These are phyloP conservation scores for Campylomormyrus numenius DNA, from an alignment of 2,113 vertebrate species.

Conservation along the genomic window DNA sequence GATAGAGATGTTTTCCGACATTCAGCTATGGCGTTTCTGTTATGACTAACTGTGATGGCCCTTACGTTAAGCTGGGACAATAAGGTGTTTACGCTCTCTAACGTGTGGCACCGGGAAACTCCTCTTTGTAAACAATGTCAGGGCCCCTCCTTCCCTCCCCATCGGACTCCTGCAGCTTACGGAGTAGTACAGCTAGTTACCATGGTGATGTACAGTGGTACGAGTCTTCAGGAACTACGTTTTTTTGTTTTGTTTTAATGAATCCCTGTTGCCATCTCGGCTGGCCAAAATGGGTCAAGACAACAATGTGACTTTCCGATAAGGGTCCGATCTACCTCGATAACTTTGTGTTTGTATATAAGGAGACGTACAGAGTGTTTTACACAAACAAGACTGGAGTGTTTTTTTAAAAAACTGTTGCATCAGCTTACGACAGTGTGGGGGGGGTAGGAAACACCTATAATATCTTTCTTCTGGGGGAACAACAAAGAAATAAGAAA, in stretches of 20 bases:
- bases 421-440: not conserved
- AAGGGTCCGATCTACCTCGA: not conserved
- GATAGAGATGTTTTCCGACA: slow-evolving; percentile 42
- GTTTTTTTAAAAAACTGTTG: not conserved
- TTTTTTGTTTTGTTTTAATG: not conserved
- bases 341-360: not conserved
- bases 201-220: not conserved
- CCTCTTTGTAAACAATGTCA: not conserved
- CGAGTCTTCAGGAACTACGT: not conserved
- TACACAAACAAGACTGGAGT: not conserved
- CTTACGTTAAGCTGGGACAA: slow-evolving; percentile 37
- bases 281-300: not conserved
- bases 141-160: not conserved
- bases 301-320: not conserved
- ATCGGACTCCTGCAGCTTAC: not conserved
- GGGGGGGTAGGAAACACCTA: not conserved
- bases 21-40: slow-evolving; percentile 46
- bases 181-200: no score
- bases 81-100: slow-evolving; percentile 46
- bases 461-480: not conserved
- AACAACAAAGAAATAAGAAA: slow-evolving; percentile 23
- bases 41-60: slow-evolving; percentile 52
- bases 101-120: not conserved
- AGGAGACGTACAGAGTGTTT: not conserved
- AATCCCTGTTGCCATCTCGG: not conserved